A percentile compares a stretch with the other conserved stretches of the same genome.
Evolutionary conservation across 2,888 invertebrate genomes (phyloP).

Genomic region (Cartodere bifasciata): DNA sequence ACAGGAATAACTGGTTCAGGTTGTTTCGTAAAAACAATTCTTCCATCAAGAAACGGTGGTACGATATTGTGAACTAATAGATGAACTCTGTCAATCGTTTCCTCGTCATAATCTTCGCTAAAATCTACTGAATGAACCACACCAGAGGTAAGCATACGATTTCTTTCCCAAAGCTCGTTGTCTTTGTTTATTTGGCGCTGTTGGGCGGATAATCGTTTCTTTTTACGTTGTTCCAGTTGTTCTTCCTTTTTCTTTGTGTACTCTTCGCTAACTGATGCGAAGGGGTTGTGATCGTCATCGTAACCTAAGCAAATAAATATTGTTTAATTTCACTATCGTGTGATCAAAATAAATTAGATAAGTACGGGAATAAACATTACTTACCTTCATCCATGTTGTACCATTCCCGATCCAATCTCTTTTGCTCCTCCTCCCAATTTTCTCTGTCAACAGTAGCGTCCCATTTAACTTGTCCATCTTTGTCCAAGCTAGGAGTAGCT

Average conservation of each 20-base stretch:
- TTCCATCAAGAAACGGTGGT: slow-evolving; percentile 95
- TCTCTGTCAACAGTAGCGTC: slow-evolving; percentile 59
- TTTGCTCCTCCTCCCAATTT: slow-evolving; percentile 85
- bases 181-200: slow-evolving; percentile 96
- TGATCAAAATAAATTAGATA: too few relatives aligned
- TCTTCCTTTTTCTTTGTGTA: slow-evolving; percentile 90
- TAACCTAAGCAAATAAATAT: slow-evolving; percentile 40
- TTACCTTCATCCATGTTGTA: slow-evolving; percentile 83
- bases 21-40: slow-evolving; percentile 98
- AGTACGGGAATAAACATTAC: slow-evolving; percentile 3
- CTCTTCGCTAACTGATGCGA: slow-evolving; percentile 77
- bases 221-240: slow-evolving; percentile 78
- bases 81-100: slow-evolving; percentile 88
- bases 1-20: slow-evolving; percentile 98
- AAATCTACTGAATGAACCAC: slow-evolving; percentile 82
- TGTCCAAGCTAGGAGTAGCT: slow-evolving; percentile 45
- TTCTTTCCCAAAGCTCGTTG: slow-evolving; percentile 97
- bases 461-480: slow-evolving; percentile 45
- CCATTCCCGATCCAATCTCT: slow-evolving; percentile 90
- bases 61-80: slow-evolving; percentile 95
- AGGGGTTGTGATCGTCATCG: slow-evolving; percentile 87
- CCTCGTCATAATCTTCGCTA: slow-evolving; percentile 91
- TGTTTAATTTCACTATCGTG: too few relatives aligned
- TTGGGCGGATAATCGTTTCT: slow-evolving; percentile 88
- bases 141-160: slow-evolving; percentile 91